Evolutionary conservation across 1,140 invertebrate species (phyloP).

Genomic region (Dinoponera quadriceps): DNA sequence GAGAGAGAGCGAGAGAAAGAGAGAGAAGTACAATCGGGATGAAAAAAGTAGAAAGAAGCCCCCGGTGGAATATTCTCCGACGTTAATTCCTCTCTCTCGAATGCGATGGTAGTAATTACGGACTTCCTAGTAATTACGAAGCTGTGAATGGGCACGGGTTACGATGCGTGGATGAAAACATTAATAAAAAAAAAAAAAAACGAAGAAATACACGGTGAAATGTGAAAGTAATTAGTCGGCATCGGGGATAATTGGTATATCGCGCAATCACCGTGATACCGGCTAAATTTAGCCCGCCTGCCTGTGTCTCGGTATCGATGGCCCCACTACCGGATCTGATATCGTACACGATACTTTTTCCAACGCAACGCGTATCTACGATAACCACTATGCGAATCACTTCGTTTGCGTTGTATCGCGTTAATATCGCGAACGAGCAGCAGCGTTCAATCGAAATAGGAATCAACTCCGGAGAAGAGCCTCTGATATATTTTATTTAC

Average conservation of each 20-base stretch:
- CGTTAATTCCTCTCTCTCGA: not conserved
- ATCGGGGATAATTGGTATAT: slow-evolving; percentile 8
- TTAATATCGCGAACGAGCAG: too few species aligned
- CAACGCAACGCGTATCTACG: not conserved
- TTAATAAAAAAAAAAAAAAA: too few species aligned
- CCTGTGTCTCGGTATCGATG: too few species aligned
- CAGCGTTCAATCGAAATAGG: not conserved
- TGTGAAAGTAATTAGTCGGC: slow-evolving; percentile 19
- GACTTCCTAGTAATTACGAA: slow-evolving; percentile 23
- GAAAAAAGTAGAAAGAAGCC: not conserved
- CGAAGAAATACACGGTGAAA: not conserved
- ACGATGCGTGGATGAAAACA: slow-evolving; percentile 25
- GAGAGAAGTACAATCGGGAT: not conserved
- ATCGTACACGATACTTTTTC: too few species aligned
- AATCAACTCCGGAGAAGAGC: not conserved
- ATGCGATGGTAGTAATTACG: not conserved
- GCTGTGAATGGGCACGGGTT: slow-evolving; percentile 6
- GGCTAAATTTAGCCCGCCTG: slow-evolving; percentile 10
- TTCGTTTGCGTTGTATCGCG: too few species aligned
- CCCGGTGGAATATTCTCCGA: too few species aligned
- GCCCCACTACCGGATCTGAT: too few species aligned
- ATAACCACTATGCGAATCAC: too few species aligned
- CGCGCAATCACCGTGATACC: not conserved
- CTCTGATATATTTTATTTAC: slow-evolving; percentile 12
- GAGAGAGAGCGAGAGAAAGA: too few species aligned